A percentile compares a stretch with the other conserved stretches of the same genome.
Evolutionary conservation across 2,888 invertebrate species (phyloP).

Genomic region (Drosophila kanekoi): DNA sequence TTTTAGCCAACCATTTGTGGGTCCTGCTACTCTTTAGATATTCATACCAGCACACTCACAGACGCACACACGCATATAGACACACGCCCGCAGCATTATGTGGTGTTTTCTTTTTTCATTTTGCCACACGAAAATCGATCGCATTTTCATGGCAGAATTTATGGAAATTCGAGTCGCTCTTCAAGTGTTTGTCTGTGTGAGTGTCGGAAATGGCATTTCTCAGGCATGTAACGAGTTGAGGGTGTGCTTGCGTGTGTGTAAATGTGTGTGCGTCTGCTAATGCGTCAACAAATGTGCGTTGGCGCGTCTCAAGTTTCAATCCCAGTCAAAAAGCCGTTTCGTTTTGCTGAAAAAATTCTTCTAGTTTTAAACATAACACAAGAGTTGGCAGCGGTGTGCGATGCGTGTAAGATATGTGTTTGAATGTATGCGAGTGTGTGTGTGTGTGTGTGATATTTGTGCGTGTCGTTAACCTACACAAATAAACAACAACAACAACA

Average conservation of each 20-base stretch:
- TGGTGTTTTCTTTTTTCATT: conserved; percentile 36
- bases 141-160: conserved; percentile 82
- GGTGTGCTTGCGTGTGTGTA: conserved; percentile 19
- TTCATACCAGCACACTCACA: conserved; percentile 49
- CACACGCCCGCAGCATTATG: conserved; percentile 69
- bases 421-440: neutral
- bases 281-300: conserved; percentile 76
- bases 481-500: conserved; percentile 3
- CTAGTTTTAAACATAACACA: conserved; percentile 43
- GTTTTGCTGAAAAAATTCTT: conserved; percentile 24
- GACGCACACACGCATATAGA: conserved; percentile 2
- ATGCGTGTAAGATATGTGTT: neutral
- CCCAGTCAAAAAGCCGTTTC: conserved; percentile 37
- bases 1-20: conserved; percentile 50
- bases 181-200: conserved; percentile 72
- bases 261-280: conserved; percentile 47
- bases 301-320: conserved; percentile 60
- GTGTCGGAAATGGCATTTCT: conserved; percentile 78
- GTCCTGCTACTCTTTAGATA: conserved; percentile 60
- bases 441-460: neutral
- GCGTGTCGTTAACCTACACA: conserved; percentile 32
- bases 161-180: conserved; percentile 80
- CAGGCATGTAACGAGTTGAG: conserved; percentile 76
- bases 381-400: conserved; percentile 25
- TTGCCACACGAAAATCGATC: conserved; percentile 73